Percentiles rank a stretch among this genome's conserved stretches.
Evolutionary conservation across 2,113 vertebrate species (phyloP).

Genomic region (Felis chaus): DNA sequence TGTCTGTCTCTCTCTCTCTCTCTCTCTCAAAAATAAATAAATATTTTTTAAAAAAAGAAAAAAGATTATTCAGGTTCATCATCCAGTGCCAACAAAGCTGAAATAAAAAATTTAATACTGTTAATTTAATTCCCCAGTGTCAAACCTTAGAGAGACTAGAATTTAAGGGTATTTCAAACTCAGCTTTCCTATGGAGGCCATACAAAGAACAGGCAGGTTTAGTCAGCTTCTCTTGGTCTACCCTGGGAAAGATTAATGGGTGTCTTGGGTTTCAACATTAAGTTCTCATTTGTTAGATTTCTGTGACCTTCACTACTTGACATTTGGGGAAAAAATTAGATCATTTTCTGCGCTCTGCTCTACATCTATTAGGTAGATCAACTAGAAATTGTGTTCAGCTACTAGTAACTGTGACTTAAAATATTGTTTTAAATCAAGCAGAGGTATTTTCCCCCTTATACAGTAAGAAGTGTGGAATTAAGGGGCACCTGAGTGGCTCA

Average conservation of each 20-base stretch:
- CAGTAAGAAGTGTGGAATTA: not conserved
- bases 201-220: not conserved
- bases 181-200: not conserved
- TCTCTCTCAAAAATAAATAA: no score
- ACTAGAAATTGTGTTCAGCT: not conserved
- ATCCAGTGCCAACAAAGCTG: not conserved
- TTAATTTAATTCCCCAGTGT: not conserved
- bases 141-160: not conserved
- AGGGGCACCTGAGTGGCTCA: no score
- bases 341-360: not conserved
- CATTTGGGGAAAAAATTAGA: not conserved
- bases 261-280: conserved; percentile 22
- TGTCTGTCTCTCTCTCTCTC: no score
- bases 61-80: not conserved
- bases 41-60: not conserved
- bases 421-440: not conserved
- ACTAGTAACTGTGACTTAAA: not conserved
- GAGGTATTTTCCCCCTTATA: not conserved
- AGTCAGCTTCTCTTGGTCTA: not conserved
- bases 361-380: not conserved
- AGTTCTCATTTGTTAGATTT: not conserved
- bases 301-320: not conserved
- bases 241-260: not conserved
- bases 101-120: conserved; percentile 24
- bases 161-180: conserved; percentile 25